Base-by-base conservation (phyloP, 2,797 vertebrate genomes). In the Acrossocheilus fasciatus region DNA sequence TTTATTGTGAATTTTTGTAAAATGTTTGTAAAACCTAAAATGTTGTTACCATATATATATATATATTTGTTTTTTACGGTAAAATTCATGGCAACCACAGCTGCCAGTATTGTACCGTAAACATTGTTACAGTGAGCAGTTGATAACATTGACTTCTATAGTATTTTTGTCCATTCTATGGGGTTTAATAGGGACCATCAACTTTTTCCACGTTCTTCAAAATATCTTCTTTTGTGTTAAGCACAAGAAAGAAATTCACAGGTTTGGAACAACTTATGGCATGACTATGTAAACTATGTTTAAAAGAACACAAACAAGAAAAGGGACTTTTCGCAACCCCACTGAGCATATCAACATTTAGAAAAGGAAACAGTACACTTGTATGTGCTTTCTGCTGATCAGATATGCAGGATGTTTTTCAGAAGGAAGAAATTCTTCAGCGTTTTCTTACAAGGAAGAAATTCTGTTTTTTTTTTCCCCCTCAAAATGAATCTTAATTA, bases 381-480 rank as follows among this genome's bases (percentile, higher is more conserved):
- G 39, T 12, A 41, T 26, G 1, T 23, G 1, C 18, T 79, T 12
- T 43, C 36, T 79, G 36, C 23, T 30, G 14, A 62, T 62, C 23
- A 43, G 12, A 23, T 2, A 59, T 59, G 14, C 23, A 64, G 23
- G 15, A 45, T 81, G 26, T 66, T 47, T 66, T 43, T 34, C 39
- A 80, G 14, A 18, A 80, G 62, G 62, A 68, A 50, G 39, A 64
- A 43, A 68, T 68, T 66, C 43, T 81, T 81, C 62, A 68, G 10
- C 2, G 2, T 76, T 34, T 84, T 84, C 82, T 66, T 43, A 41
- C 2, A 76, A 84, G 72, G 82, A 84, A 84, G 72, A 52, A 12
- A 64, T 15, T 83, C n/a, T 26, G 10, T 17, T 3, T 54, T 54
- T 43, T 10, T 20, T 0, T 54, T 59, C 12, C n/a, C 45, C 26